Evolutionary conservation across 2,888 invertebrate genomes (phyloP).

Genomic region (Panzeria rudis): DNA sequence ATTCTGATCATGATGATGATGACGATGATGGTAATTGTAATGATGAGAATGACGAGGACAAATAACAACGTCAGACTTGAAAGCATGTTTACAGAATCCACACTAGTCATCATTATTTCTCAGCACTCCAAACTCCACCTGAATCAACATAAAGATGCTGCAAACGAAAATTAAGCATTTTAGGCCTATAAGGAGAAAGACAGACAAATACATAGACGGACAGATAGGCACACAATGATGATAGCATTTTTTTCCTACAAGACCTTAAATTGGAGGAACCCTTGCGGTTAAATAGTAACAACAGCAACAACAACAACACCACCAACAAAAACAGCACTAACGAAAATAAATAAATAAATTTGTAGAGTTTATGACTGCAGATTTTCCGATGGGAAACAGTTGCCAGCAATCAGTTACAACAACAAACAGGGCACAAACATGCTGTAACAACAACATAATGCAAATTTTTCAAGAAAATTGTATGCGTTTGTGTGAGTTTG

Average conservation of each 20-base stretch:
- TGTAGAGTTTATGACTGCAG: constrained; percentile 72
- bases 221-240: constrained; percentile 2
- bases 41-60: constrained; percentile 66
- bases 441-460: constrained; percentile 48
- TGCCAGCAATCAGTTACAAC: constrained; percentile 66
- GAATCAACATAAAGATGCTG: constrained; percentile 55
- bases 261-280: constrained; percentile 68
- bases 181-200: constrained; percentile 35
- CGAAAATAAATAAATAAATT: constrained; percentile 59
- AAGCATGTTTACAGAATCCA: constrained; percentile 43
- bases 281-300: constrained; percentile 67
- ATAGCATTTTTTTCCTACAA: constrained; percentile 23
- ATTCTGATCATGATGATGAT: constrained; percentile 21
- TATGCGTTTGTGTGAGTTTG: background rate
- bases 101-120: constrained; percentile 49
- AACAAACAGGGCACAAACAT: constrained; percentile 57
- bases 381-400: constrained; percentile 76
- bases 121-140: constrained; percentile 61
- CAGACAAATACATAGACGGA: background rate
- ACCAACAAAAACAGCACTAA: constrained; percentile 27
- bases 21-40: constrained; percentile 61
- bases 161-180: constrained; percentile 57
- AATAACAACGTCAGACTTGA: constrained; percentile 55
- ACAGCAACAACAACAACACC: constrained; percentile 32
- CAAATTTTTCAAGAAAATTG: constrained; percentile 50